These are phyloP conservation scores for Recurvirostra avosetta DNA, from an alignment of 2,113 vertebrate species.

Conservation along the genomic window DNA sequence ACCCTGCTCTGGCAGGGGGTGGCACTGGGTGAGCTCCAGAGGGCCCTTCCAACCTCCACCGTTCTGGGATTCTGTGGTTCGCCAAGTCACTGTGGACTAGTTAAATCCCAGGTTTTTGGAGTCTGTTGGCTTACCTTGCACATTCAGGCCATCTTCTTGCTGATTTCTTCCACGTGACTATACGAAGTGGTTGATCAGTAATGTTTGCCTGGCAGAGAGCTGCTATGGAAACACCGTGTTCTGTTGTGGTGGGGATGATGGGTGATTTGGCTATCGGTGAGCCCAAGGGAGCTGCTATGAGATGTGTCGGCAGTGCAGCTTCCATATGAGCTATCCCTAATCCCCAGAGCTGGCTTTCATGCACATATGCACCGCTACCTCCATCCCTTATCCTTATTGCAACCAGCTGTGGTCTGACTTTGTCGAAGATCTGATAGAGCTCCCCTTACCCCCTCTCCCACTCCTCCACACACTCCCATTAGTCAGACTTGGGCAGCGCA, in stretches of 20 bases:
- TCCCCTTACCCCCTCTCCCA: neutral
- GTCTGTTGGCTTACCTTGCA: neutral
- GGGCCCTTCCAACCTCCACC: too few species aligned
- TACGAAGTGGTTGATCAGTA: neutral
- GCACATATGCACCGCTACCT: neutral
- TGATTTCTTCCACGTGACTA: fast-evolving
- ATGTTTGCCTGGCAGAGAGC: neutral
- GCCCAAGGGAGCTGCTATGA: neutral
- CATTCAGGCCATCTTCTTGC: neutral
- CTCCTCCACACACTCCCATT: neutral
- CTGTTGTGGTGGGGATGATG: neutral
- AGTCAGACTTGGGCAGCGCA: neutral
- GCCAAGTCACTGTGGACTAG: fast-evolving
- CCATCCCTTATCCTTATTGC: neutral
- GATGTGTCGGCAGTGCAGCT: neutral
- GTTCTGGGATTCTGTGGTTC: too few species aligned
- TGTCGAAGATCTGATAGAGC: neutral
- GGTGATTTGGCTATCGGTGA: neutral
- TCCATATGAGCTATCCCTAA: neutral
- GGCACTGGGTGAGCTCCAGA: too few species aligned
- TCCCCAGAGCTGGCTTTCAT: neutral
- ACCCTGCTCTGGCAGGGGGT: too few species aligned
- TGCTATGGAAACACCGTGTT: neutral
- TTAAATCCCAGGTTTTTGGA: neutral
- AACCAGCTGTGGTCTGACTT: neutral